Percentiles rank a stretch among this genome's conserved stretches.
These are phyloP conservation scores for Coelopa pilipes DNA, from an alignment of 2,888 invertebrate genomes.

Conservation along the genomic window DNA sequence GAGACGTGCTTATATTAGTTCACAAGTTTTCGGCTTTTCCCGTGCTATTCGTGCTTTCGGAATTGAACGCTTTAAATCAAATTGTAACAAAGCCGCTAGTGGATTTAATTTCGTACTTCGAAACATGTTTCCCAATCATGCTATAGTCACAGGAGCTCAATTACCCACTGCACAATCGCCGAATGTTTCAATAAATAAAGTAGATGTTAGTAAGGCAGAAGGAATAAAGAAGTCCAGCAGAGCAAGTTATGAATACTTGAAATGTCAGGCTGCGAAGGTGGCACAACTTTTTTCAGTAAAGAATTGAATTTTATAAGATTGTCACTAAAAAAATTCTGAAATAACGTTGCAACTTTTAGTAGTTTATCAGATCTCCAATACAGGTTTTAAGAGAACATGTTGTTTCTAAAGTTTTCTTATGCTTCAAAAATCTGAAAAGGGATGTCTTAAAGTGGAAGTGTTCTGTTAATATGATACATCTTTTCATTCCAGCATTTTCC, in stretches of 20 bases:
- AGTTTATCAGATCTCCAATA: too few relatives aligned
- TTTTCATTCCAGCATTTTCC: too few relatives aligned
- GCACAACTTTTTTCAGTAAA: conserved; percentile 65
- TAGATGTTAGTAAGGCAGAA: conserved; percentile 57
- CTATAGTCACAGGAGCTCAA: conserved; percentile 3
- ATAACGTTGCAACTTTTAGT: too few relatives aligned
- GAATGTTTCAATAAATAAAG: conserved; percentile 30
- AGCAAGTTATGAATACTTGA: conserved; percentile 84
- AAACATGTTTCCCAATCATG: conserved; percentile 74
- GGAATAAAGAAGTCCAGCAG: conserved; percentile 82
- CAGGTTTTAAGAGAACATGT: too few relatives aligned
- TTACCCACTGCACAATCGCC: background rate
- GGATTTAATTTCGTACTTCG: conserved; percentile 88
- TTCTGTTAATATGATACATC: too few relatives aligned
- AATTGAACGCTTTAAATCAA: conserved; percentile 87
- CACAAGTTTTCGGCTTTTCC: conserved; percentile 88
- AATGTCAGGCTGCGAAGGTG: conserved; percentile 68
- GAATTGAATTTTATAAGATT: conserved; percentile 55
- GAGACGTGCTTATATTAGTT: conserved; percentile 89
- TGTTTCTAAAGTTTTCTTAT: too few relatives aligned
- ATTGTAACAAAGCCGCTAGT: conserved; percentile 81
- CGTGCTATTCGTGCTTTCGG: conserved; percentile 90
- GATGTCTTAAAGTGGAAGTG: too few relatives aligned
- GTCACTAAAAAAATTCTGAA: too few relatives aligned
- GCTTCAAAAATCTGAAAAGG: too few relatives aligned